phyloP scores from a whole-genome alignment of 2,797 vertebrate genomes.

The Silurus lanzhouensis region DNA sequence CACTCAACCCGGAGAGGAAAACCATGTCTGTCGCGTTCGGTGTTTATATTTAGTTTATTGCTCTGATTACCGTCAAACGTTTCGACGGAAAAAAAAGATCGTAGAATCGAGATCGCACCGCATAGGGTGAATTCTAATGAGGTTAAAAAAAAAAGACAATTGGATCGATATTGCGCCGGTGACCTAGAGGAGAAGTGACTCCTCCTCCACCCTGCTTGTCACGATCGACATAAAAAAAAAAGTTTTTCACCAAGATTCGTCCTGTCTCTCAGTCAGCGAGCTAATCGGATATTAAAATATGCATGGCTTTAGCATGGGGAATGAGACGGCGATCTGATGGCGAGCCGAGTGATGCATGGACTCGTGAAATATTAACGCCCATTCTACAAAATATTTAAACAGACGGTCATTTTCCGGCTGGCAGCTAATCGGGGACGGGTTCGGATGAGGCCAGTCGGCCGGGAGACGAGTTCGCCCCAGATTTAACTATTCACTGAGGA shows the following conservation, averaged over 20 bases:
- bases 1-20: slow-evolving; percentile 37
- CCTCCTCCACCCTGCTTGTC: neutral
- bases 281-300: slow-evolving; percentile 63
- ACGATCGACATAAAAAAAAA: slow-evolving; percentile 25
- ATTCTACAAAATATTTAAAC: slow-evolving; percentile 65
- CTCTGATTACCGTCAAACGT: neutral
- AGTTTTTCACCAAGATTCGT: slow-evolving; percentile 30
- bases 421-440: slow-evolving; percentile 49
- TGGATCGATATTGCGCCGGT: neutral
- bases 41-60: neutral
- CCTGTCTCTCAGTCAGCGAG: slow-evolving; percentile 46
- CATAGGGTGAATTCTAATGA: no score
- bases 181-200: slow-evolving; percentile 28
- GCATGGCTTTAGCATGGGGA: slow-evolving; percentile 61
- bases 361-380: slow-evolving; percentile 61
- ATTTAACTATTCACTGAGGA: slow-evolving; percentile 50
- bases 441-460: slow-evolving; percentile 55
- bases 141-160: no score
- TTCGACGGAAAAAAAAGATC: slow-evolving; percentile 12
- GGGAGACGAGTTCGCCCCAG: slow-evolving; percentile 47
- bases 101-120: no score
- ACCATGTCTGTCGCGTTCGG: slow-evolving; percentile 23
- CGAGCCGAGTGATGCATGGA: slow-evolving; percentile 59
- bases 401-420: slow-evolving; percentile 54
- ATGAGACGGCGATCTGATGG: slow-evolving; percentile 58